Evolutionary conservation across 2,797 vertebrate genomes (phyloP), one percentile per base, ranked within the genome.

Genomic region (Potorous gilbertii): DNA sequence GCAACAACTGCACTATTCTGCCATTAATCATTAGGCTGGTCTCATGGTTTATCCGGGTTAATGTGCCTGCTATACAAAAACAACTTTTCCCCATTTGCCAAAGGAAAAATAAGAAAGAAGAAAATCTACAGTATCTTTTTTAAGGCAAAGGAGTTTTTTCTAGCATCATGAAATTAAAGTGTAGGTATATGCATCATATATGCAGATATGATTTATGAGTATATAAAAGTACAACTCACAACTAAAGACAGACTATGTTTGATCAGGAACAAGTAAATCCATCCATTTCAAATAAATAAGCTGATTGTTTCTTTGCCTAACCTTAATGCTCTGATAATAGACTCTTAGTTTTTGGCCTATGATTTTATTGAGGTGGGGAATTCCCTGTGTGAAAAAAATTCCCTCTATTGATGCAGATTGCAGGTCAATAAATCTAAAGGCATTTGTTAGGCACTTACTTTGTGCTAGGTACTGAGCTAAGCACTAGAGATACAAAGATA

Each of bases 1-100:
- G 98, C 98, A 99, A 98, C 98, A 98, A 98, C 98, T 97, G 97
- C 98, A 98, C 98, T 98, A 97, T 98, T 98, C 98, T 98, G 98
- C 98, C 98, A 98, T 99, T 98, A 98, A 98, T 99, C 98, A 98
- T 98, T 98, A 97, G 96, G 95, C 96, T 97, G 95, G 10, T 97
- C 94, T 97, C 97, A 96, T 97, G 98, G 98, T 99, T 99, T 99
- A 98, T 99, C 98, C 98, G 95, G 97, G 98, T 98, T 98, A 98
- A 98, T 98, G 97, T 98, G 97, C 93, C 56, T 94, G 97, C 97
- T 96, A 95, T 96, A 98, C 98, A 98, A 98, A 98, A 98, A 98
- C 97, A 98, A 97, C 97, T 97, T 96, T 97, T 96, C 56, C 96
- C 96, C 89, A 11, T 95, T 91, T 96, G 96, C 97, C 95, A 96